These are phyloP conservation scores for Acanthornis magna DNA, from an alignment of 2,797 vertebrate genomes.

Conservation along the genomic window DNA sequence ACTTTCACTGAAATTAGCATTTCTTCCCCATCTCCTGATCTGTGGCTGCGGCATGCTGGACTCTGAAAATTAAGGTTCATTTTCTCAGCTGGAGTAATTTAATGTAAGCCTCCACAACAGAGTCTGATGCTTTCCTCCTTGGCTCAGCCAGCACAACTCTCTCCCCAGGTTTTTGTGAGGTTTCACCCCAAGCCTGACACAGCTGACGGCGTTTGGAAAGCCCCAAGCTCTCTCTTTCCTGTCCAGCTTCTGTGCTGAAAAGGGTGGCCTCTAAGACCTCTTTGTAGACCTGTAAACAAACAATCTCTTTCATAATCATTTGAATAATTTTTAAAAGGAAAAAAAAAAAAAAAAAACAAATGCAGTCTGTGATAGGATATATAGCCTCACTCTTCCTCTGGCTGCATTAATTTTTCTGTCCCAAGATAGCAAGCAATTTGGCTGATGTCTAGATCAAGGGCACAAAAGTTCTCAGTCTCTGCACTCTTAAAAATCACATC, in stretches of 20 bases:
- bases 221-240: conserved; percentile 5
- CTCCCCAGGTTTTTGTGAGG: conserved; percentile 12
- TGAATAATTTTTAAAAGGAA: not conserved
- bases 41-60: not conserved
- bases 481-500: not conserved
- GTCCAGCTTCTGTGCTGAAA: conserved; percentile 48
- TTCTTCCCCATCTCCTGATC: not conserved
- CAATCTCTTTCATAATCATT: conserved; percentile 42
- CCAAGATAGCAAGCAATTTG: conserved; percentile 15
- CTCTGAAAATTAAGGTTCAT: not conserved
- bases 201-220: conserved; percentile 43
- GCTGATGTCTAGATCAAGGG: not conserved
- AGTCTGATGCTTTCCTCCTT: not conserved
- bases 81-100: not conserved
- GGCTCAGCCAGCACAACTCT: not conserved
- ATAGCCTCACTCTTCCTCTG: conserved; percentile 3
- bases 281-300: conserved; percentile 56
- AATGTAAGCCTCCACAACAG: not conserved
- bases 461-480: conserved; percentile 44
- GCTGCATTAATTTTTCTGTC: conserved; percentile 19
- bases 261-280: conserved; percentile 30
- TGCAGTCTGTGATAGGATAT: not conserved
- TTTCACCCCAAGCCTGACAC: not conserved
- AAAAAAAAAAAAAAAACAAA: conserved; percentile 18
- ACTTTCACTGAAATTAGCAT: not conserved